phyloP scores from a whole-genome alignment of 2,888 invertebrate genomes.

The Conistra vaccinii region DNA sequence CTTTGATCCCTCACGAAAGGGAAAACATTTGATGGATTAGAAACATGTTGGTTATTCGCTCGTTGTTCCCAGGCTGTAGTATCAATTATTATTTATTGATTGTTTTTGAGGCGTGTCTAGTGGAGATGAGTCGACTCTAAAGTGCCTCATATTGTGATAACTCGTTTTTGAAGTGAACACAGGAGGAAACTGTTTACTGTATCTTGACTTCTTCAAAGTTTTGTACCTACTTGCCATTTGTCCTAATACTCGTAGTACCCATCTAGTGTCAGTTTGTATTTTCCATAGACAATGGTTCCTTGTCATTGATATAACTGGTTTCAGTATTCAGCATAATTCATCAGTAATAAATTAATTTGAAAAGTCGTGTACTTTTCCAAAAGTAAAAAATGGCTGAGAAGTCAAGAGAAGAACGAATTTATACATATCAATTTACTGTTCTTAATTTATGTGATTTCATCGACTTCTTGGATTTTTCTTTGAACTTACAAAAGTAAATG shows the following conservation, averaged over 20 bases:
- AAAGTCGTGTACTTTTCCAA: not conserved
- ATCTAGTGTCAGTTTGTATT: not conserved
- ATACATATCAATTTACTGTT: conserved; percentile 23
- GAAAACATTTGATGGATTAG: conserved; percentile 59
- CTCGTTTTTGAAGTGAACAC: no score
- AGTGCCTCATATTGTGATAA: no score
- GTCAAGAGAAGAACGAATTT: conserved; percentile 3
- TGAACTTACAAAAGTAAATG: conserved; percentile 13
- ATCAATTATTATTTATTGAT: conserved; percentile 31
- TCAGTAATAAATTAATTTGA: not conserved
- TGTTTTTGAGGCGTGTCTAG: not conserved
- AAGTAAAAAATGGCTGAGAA: not conserved
- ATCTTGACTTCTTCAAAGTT: no score
- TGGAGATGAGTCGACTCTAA: not conserved
- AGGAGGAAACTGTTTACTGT: no score
- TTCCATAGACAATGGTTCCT: not conserved
- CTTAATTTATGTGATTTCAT: conserved; percentile 17
- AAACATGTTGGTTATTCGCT: conserved; percentile 49
- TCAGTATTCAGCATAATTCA: not conserved
- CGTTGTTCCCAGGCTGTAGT: conserved; percentile 12
- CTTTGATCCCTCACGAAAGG: conserved; percentile 52
- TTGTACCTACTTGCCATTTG: no score
- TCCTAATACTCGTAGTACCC: no score
- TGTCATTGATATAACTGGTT: not conserved
- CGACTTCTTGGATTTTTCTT: conserved; percentile 15